A percentile compares a stretch with the other conserved stretches of the same genome.
Conservation (phyloP, 92 coral and sea anemone genomes). For the Porites rus region DNA sequence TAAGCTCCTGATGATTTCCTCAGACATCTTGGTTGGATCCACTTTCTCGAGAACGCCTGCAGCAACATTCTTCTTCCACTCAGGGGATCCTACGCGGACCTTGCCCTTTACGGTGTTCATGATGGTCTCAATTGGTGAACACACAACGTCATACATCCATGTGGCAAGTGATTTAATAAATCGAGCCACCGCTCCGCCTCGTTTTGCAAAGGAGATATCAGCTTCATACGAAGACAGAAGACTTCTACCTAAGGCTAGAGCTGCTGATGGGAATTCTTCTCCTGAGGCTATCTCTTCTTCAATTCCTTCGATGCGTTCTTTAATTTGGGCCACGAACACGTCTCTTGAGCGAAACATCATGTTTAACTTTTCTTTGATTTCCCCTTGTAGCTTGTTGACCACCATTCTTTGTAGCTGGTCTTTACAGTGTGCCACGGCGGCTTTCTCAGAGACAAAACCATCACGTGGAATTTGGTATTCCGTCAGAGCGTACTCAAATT, state of each 20-base stretch:
- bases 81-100: constrained; percentile 58
- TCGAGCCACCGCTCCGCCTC: background rate
- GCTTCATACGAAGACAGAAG: constrained; percentile 62
- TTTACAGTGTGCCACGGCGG: constrained; percentile 56
- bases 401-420: constrained; percentile 68
- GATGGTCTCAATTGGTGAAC: background rate
- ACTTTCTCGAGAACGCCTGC: constrained; percentile 41
- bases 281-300: constrained; percentile 54
- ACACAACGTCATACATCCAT: background rate
- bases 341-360: constrained; percentile 66
- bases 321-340: constrained; percentile 40
- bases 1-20: constrained; percentile 34
- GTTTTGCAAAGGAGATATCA: constrained; percentile 13
- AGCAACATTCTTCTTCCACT: constrained; percentile 62
- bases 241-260: constrained; percentile 36
- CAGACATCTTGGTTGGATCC: constrained; percentile 27
- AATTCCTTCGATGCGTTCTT: constrained; percentile 48
- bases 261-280: constrained; percentile 40
- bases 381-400: constrained; percentile 48
- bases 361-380: constrained; percentile 35
- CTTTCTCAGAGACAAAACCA: constrained; percentile 48
- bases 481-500: constrained; percentile 53
- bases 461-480: constrained; percentile 32
- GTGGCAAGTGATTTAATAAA: constrained; percentile 2
- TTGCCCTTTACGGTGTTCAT: constrained; percentile 38